Evolutionary conservation across 1,140 invertebrate genomes (phyloP), one percentile per base, ranked within the genome.

Genomic region (Galendromus occidentalis): DNA sequence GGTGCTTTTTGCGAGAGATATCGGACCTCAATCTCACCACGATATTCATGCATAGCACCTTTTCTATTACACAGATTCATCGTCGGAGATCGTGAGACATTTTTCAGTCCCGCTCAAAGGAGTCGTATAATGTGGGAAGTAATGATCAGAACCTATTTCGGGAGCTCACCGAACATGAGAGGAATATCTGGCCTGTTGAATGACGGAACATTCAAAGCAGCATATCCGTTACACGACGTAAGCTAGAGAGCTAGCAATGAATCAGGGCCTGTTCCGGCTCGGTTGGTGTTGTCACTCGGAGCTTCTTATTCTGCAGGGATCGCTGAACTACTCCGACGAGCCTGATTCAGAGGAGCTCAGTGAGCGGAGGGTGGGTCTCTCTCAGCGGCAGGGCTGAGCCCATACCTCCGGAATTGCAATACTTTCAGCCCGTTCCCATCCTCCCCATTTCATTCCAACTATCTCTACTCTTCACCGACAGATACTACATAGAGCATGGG

Each of bases 51-150:
- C 67, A 22, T 7, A n/a, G 22, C 12, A 14, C 12, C 7, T 44
- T 59, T 18, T 66, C 44, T 65, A 6, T 66, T 68, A 75, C 73
- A 6, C 70, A 92, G 90, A 72, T 93, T 92, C 74, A 82, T 91
- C 64, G 86, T 93, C 0, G 90, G 90, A 74, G 86, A 91, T 72
- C 79, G 85, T 55, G 85, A 89, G 51, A 85, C 83, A 0, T 84
- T 86, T 42, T 96, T 88, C 72, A 88, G 87, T 0, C 84, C 86
- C 64, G 85, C 90, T 0, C 88, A 93, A 72, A 79, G 92, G 41
- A 91, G 87, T 68, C 76, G 89, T 42, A 86, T 96, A 70, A 90
- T 93, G 0, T 93, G 93, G 85, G 89, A 95, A 74, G 88, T 96
- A 68, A 76, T 97, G n/a, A 78, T 86, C 0, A 76, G 86, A 68